Percentiles rank a stretch among this genome's conserved stretches.
Evolutionary conservation across 2,888 invertebrate genomes (phyloP).

Genomic region (Pantelozetes paolii): DNA sequence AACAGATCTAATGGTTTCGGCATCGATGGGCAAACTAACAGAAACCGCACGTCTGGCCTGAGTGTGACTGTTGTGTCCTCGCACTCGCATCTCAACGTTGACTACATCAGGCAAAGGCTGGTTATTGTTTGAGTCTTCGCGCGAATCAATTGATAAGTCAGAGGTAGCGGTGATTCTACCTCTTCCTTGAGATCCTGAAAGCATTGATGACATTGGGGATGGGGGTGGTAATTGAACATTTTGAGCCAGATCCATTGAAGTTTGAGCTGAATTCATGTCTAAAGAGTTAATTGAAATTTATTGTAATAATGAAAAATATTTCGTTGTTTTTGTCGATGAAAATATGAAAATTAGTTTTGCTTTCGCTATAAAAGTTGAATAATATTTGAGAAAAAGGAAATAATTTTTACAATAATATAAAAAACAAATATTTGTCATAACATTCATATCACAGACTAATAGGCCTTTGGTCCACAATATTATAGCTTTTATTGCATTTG

Average conservation of each 20-base stretch:
- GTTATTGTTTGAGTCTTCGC: not conserved
- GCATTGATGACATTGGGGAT: not conserved
- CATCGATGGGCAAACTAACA: slow-evolving; percentile 30
- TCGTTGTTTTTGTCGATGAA: too few relatives aligned
- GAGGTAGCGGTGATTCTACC: not conserved
- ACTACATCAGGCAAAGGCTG: slow-evolving; percentile 26
- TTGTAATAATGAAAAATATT: too few relatives aligned
- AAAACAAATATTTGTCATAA: too few relatives aligned
- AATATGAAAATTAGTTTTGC: too few relatives aligned
- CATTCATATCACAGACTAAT: too few relatives aligned
- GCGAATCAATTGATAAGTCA: too few relatives aligned
- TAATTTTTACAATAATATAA: too few relatives aligned
- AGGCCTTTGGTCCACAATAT: too few relatives aligned
- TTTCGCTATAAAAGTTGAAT: too few relatives aligned
- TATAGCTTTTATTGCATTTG: not conserved
- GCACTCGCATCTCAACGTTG: slow-evolving; percentile 18
- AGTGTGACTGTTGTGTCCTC: not conserved
- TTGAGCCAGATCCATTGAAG: not conserved
- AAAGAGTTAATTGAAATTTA: not conserved
- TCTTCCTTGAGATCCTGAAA: not conserved
- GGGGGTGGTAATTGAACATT: not conserved
- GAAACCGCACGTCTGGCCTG: slow-evolving; percentile 32
- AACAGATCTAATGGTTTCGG: slow-evolving; percentile 30
- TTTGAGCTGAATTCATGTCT: not conserved
- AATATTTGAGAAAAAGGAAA: too few relatives aligned